These are phyloP conservation scores for Ophioderma brevispina DNA, from an alignment of 35 echinoderm and acorn worm genomes.

Conservation along the genomic window DNA sequence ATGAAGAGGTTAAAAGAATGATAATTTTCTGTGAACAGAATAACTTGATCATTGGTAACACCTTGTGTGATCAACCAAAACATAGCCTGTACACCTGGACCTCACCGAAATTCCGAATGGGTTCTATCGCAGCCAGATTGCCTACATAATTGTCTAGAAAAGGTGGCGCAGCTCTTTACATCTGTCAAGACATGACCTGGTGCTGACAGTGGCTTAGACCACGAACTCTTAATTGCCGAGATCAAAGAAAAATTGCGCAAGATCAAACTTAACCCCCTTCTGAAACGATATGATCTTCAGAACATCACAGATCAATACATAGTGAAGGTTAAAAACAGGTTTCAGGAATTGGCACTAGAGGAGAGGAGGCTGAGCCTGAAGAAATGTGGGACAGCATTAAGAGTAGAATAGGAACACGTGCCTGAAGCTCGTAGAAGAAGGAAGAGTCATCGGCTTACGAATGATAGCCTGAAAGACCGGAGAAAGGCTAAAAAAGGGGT, in stretches of 20 bases:
- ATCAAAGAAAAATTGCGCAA: slow-evolving; percentile 5
- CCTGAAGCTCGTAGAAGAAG: no score
- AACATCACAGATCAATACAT: slow-evolving; percentile 1
- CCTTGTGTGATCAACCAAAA: no score
- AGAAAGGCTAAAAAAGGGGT: neutral
- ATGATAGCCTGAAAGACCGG: neutral
- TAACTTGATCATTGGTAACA: no score
- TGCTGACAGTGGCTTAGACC: neutral
- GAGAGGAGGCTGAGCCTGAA: neutral
- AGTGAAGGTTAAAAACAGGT: neutral
- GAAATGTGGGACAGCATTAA: neutral
- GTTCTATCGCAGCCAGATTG: no score
- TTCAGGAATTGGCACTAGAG: neutral
- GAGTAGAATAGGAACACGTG: neutral
- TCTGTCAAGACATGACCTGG: neutral
- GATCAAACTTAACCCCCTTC: neutral
- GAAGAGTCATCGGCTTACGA: neutral
- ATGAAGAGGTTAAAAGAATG: no score
- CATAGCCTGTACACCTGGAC: no score
- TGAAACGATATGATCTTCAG: neutral
- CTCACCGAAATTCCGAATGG: no score
- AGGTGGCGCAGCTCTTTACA: no score
- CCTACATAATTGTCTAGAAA: neutral
- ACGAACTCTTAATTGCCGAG: neutral
- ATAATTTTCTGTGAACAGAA: no score